Evolutionary conservation across 2,113 vertebrate genomes (phyloP).

Genomic region (Choloepus hoffmanni): DNA sequence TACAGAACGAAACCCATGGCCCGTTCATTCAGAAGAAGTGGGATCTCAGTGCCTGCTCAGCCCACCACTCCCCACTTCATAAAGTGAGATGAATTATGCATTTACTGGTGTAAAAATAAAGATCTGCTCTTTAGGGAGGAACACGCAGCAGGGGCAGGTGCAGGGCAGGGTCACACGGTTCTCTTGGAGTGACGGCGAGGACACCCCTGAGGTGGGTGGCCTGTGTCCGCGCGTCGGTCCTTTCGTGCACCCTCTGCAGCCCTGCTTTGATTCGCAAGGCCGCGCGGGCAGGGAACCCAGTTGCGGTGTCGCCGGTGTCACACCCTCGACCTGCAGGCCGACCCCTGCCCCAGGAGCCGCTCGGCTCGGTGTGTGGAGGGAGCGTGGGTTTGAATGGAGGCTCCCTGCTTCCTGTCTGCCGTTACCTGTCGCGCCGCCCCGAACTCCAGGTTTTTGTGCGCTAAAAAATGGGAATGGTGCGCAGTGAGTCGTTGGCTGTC

Average conservation of each 20-base stretch:
- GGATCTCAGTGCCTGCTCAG: no score
- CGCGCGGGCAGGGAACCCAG: neutral
- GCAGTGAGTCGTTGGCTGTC: neutral
- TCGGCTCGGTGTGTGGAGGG: accelerated
- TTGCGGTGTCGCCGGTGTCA: accelerated
- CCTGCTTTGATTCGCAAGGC: no score
- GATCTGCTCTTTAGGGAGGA: neutral
- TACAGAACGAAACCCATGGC: neutral
- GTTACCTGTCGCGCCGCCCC: neutral
- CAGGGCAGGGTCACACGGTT: neutral
- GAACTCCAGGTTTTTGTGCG: neutral
- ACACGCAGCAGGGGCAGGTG: neutral
- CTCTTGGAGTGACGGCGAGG: neutral
- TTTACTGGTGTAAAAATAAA: neutral
- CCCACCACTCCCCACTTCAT: neutral
- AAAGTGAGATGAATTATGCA: neutral
- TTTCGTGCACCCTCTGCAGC: neutral
- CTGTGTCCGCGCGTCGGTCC: accelerated
- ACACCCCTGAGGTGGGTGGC: neutral
- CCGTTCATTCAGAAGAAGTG: neutral
- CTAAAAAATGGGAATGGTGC: neutral
- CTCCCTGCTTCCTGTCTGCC: neutral
- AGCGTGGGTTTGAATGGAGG: neutral
- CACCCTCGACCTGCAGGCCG: neutral
- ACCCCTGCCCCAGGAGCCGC: no score